These are phyloP conservation scores for Ancistrus triradiatus DNA, from an alignment of 2,113 vertebrate species.

Conservation along the genomic window DNA sequence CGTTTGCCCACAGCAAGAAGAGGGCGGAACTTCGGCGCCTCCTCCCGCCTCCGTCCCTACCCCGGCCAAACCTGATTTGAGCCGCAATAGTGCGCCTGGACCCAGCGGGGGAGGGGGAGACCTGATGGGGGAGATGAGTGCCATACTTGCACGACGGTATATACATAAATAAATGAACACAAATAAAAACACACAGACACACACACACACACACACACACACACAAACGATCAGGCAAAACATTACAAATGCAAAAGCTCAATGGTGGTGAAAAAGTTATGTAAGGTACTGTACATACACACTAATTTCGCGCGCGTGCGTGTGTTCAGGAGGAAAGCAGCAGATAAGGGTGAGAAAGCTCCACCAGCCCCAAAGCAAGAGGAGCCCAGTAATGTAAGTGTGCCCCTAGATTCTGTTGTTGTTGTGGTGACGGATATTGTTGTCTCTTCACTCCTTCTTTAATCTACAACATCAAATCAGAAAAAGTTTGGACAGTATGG, in stretches of 20 bases:
- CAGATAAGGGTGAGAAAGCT: constrained; percentile 74
- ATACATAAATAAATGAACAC: constrained; percentile 11
- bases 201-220: background rate
- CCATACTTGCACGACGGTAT: constrained; percentile 85
- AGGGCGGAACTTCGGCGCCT: constrained; percentile 57
- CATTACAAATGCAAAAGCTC: background rate
- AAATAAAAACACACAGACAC: too few species aligned
- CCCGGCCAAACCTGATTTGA: constrained; percentile 64
- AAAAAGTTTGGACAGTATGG: too few species aligned
- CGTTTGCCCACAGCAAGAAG: constrained; percentile 72
- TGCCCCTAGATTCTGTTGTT: too few species aligned
- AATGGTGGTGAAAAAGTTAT: too few species aligned
- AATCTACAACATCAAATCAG: too few species aligned
- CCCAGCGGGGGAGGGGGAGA: constrained; percentile 66
- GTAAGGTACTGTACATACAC: too few species aligned
- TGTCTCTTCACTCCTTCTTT: too few species aligned
- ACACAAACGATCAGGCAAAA: background rate
- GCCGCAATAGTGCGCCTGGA: constrained; percentile 64
- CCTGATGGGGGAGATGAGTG: constrained; percentile 90
- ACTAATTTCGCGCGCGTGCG: background rate
- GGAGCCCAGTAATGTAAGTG: constrained; percentile 69
- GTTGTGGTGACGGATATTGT: too few species aligned
- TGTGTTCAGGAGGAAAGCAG: constrained; percentile 77
- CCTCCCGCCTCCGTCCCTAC: constrained; percentile 34
- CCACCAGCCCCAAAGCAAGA: constrained; percentile 61